Evolutionary conservation across 2,113 vertebrate genomes (phyloP), one percentile per base, ranked within the genome.

Genomic region (Malurus melanocephalus): DNA sequence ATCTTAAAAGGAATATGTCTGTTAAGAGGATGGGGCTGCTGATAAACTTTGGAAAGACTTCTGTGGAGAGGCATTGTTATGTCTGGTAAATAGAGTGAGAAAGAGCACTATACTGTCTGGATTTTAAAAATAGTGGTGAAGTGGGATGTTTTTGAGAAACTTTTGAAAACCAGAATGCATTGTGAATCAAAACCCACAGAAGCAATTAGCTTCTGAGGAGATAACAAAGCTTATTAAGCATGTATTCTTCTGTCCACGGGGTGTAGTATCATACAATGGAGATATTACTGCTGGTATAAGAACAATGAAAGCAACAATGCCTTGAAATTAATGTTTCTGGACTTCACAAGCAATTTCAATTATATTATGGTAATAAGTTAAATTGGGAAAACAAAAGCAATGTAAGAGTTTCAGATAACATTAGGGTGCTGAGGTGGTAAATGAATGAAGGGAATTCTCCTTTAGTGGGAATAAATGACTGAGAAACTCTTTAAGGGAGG

Each of bases 341-440:
- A 89, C 76, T 59, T 92, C 84, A 81, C 32, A 79, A 78, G 71
- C 49, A 71, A 79, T 90, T 95, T 92, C 82, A 93, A 93, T 95
- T 94, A 89, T 80, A 84, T 85, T 90, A 92, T 93, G 83, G 45
- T 91, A 95, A 95, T 95, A 73, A 26, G 30, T 33, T 90, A 90
- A 84, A 76, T 75, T 87, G 66, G 55, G 82, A 77, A 93, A 93
- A 92, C 73, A 85, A 56, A 85, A 89, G 20, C 78, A 75, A n/a
- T 51, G 17, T 57, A 89, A 86, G 52, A 23, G 52, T 89, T 81
- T 78, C 75, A 85, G 92, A 78, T 91, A 73, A 87, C 66, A 56
- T 80, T 59, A 71, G 52, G 48, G 28, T 89, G 51, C 42, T 92
- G 60, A 86, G 60, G 40, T 77, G 57, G 26, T 69, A 80, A 93